A percentile compares a stretch with the other conserved stretches of the same genome.
Evolutionary conservation across 53 echinoderm and acorn worm genomes (phyloP).

Genomic region (Actinopyga echinites): DNA sequence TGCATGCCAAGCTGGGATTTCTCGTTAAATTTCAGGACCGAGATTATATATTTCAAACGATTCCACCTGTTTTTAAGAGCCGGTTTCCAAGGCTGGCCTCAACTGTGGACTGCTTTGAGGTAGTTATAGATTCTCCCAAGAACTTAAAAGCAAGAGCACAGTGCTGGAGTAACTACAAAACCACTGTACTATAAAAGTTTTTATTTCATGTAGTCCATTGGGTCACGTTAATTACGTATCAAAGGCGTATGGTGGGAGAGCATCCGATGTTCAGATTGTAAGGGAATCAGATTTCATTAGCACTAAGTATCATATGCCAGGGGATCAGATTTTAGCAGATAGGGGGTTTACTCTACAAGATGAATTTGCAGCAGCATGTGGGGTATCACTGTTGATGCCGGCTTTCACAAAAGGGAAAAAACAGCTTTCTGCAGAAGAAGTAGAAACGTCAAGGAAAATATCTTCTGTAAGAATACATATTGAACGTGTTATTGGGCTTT

Average conservation of each 20-base stretch:
- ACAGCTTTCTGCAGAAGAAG: conserved; percentile 49
- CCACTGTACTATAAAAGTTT: conserved; percentile 37
- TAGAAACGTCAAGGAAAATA: conserved; percentile 31
- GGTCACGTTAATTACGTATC: conserved; percentile 31
- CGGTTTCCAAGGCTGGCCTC: conserved; percentile 15
- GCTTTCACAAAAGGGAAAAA: conserved; percentile 51
- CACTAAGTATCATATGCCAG: background rate
- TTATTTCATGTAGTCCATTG: conserved; percentile 29
- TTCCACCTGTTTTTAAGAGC: conserved; percentile 22
- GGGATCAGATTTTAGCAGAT: conserved; percentile 52
- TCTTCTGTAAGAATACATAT: conserved; percentile 44
- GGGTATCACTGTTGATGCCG: conserved; percentile 12
- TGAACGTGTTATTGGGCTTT: conserved; percentile 38
- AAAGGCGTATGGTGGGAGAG: no score
- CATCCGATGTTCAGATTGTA: background rate
- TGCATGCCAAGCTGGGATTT: conserved; percentile 20
- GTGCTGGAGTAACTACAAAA: conserved; percentile 25
- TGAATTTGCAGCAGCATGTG: conserved; percentile 39
- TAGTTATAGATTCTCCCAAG: background rate
- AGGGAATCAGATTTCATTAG: no score
- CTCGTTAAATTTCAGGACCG: background rate
- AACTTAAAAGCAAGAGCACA: conserved; percentile 43
- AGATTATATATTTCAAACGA: background rate
- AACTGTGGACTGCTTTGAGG: conserved; percentile 48
- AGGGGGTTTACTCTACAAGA: conserved; percentile 40